These are phyloP conservation scores for Peromyscus californicus DNA, from an alignment of 2,113 vertebrate genomes.

Conservation along the genomic window DNA sequence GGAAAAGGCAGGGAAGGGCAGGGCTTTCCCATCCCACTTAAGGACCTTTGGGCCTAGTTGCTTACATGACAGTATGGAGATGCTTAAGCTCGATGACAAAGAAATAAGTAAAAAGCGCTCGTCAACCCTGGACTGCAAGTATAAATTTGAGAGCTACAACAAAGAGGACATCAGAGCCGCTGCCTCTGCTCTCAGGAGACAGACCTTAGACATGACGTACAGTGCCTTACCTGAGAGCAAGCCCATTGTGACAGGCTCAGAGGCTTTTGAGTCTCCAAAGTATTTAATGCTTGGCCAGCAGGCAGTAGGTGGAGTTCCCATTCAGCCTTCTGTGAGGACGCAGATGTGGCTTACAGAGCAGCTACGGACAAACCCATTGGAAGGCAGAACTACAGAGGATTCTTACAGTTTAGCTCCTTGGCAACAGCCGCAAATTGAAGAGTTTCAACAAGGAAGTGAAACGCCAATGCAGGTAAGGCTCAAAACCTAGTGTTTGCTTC, in stretches of 20 bases:
- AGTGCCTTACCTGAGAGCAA: constrained; percentile 93
- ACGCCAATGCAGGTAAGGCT: constrained; percentile 89
- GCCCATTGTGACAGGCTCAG: constrained; percentile 69
- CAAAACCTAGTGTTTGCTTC: constrained; percentile 82
- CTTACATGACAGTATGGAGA: constrained; percentile 88
- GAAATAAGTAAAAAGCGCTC: constrained; percentile 87
- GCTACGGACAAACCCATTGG: constrained; percentile 91
- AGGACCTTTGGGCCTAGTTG: constrained; percentile 87
- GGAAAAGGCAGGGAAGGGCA: constrained; percentile 84
- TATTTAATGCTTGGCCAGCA: constrained; percentile 88
- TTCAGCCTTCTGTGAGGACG: constrained; percentile 94
- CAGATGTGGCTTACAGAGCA: constrained; percentile 98
- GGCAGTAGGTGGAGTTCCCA: constrained; percentile 90
- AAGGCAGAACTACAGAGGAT: constrained; percentile 88
- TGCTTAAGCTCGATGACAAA: constrained; percentile 87
- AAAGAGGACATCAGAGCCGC: constrained; percentile 86
- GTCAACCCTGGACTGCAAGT: constrained; percentile 88
- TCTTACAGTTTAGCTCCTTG: constrained; percentile 83
- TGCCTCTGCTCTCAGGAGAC: constrained; percentile 89
- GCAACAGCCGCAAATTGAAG: constrained; percentile 89
- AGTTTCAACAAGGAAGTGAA: constrained; percentile 85
- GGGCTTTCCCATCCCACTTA: constrained; percentile 85
- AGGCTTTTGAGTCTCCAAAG: constrained; percentile 85
- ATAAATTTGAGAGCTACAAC: constrained; percentile 89
- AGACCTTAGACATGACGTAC: constrained; percentile 91